Conservation (phyloP, 2,888 invertebrate species). For the Protodeltote pygarga region DNA sequence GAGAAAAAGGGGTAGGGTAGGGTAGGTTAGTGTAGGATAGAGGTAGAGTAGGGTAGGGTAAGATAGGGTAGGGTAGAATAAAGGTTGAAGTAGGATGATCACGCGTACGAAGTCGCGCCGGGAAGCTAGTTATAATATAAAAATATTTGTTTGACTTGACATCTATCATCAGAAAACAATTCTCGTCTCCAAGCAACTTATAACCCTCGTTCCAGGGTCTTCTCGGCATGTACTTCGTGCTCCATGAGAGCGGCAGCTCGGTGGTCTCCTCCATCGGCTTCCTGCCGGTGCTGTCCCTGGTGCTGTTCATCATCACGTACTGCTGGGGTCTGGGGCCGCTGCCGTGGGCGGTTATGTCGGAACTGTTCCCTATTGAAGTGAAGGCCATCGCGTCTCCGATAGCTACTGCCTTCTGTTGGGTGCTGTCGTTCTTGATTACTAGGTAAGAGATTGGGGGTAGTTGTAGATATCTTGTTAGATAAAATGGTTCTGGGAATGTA, state of each 20-base stretch:
- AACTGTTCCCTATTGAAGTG: conserved; percentile 93
- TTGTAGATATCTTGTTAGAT: too few relatives aligned
- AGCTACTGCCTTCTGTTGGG: conserved; percentile 93
- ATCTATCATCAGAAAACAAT: too few relatives aligned
- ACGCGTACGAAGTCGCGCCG: too few relatives aligned
- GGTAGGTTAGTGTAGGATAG: too few relatives aligned
- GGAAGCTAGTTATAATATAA: too few relatives aligned
- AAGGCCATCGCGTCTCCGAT: conserved; percentile 92
- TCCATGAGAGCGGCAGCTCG: conserved; percentile 75
- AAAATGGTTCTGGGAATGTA: too few relatives aligned
- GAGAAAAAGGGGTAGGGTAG: too few relatives aligned
- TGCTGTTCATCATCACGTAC: conserved; percentile 92
- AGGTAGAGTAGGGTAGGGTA: too few relatives aligned
- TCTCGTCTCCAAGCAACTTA: too few relatives aligned
- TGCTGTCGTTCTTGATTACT: conserved; percentile 91
- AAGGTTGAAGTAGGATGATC: too few relatives aligned
- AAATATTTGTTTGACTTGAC: too few relatives aligned
- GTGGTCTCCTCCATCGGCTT: conserved; percentile 85
- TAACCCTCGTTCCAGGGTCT: conserved; percentile 85
- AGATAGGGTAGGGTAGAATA: too few relatives aligned
- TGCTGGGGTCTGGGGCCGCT: conserved; percentile 92
- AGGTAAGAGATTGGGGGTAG: conserved; percentile 72
- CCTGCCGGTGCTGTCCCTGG: conserved; percentile 90
- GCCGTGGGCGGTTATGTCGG: conserved; percentile 94
- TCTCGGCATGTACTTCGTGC: conserved; percentile 89